Evolutionary conservation across 2,113 vertebrate genomes (phyloP).

Genomic region (Verasper variegatus): DNA sequence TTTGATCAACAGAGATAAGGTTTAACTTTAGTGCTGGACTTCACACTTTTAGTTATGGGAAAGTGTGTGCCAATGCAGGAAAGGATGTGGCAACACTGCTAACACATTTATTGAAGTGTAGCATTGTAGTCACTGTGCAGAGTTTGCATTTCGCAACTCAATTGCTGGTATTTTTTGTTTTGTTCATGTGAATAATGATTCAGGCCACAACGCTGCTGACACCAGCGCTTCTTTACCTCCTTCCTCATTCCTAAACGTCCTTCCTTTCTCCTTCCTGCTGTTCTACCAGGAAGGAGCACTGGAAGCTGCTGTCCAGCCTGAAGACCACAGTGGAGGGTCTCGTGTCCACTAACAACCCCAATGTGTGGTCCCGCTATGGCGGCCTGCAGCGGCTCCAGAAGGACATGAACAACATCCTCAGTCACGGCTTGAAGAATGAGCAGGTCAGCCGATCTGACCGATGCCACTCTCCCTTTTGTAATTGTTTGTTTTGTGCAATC

Average conservation of each 20-base stretch:
- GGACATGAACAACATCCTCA: slow-evolving; percentile 96
- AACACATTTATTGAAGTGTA: not conserved
- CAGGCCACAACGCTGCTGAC: slow-evolving; percentile 33
- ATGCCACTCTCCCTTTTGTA: not conserved
- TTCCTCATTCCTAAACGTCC: slow-evolving; percentile 36
- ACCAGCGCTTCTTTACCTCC: slow-evolving; percentile 36
- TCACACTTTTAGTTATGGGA: not conserved
- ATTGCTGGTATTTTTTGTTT: not conserved
- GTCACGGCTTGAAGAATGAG: slow-evolving; percentile 92
- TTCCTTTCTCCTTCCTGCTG: slow-evolving; percentile 13
- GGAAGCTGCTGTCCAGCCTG: slow-evolving; percentile 93
- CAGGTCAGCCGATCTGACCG: slow-evolving; percentile 81
- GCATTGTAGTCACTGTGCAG: not conserved
- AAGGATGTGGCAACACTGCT: not conserved
- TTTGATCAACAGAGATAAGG: not conserved
- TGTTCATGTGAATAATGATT: slow-evolving; percentile 24
- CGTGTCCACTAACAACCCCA: slow-evolving; percentile 93
- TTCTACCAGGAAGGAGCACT: slow-evolving; percentile 88
- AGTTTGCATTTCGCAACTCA: not conserved
- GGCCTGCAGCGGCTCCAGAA: slow-evolving; percentile 95
- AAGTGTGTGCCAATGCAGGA: not conserved
- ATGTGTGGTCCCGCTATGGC: slow-evolving; percentile 97
- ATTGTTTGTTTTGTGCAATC: not conserved
- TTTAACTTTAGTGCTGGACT: not conserved
- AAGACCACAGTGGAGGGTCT: slow-evolving; percentile 98